phyloP scores from a whole-genome alignment of 2,113 vertebrate species.

The Eudyptes chrysolophus region DNA sequence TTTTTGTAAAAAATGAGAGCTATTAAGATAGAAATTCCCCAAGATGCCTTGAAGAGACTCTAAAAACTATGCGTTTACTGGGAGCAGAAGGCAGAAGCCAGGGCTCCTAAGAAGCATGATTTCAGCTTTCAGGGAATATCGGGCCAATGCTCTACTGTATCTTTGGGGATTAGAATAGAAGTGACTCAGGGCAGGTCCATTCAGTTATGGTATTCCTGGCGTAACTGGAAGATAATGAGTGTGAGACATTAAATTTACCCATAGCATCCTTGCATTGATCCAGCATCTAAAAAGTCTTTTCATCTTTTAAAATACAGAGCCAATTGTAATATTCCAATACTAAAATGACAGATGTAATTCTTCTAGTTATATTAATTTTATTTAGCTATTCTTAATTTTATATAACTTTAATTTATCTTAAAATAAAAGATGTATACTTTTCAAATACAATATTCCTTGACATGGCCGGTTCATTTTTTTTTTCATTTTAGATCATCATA shows the following conservation, averaged over 20 bases:
- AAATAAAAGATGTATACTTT: slow-evolving; percentile 46
- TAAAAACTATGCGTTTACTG: neutral
- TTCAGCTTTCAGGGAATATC: neutral
- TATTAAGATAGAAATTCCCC: neutral
- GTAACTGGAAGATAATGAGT: neutral
- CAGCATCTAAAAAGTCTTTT: neutral
- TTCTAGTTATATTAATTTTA: slow-evolving; percentile 57
- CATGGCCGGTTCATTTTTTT: neutral
- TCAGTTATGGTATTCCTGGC: neutral
- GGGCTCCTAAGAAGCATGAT: neutral
- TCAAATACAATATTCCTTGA: slow-evolving; percentile 35
- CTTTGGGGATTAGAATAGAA: neutral
- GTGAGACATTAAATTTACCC: neutral
- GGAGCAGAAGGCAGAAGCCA: neutral
- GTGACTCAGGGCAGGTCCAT: neutral
- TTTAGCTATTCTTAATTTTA: slow-evolving; percentile 27
- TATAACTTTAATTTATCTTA: slow-evolving; percentile 21
- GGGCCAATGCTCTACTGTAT: neutral
- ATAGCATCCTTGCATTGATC: neutral
- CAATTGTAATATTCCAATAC: slow-evolving; percentile 6
- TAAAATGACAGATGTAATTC: slow-evolving; percentile 39
- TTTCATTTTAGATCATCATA: slow-evolving; percentile 10
- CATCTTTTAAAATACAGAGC: neutral
- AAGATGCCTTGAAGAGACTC: neutral
- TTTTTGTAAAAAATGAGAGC: neutral